Base-by-base conservation (phyloP, 2,888 invertebrate genomes). In the Leucophenga montana region DNA sequence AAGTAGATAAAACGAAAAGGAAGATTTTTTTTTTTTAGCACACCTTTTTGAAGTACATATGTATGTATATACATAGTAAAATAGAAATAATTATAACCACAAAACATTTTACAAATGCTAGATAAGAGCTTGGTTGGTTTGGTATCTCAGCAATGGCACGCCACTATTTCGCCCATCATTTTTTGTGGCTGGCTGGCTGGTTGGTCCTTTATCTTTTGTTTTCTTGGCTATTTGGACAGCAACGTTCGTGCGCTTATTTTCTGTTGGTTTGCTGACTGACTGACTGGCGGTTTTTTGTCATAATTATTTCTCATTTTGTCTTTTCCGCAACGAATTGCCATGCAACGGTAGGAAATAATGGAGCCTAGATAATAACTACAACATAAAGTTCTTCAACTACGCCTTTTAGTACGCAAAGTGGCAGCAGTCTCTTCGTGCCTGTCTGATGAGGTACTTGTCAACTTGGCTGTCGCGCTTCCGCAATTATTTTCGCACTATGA, bases 231-330 rank as follows among this genome's bases (percentile, higher is more conserved):
- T 13, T 61, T 16, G n/a, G 27, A 27, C 27, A 27, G 27, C 2
- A 27, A 27, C 61, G 61, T 61, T 61, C 39, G 61, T 31, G 18
- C 39, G 62, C 62, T 48, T 48, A 64, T 46, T 46, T 64, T 46
- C 46, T 64, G 13, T 22, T 31, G 27, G 4, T 4, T 27, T 2
- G 4, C 27, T 39, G 39, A 8, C 39, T 39, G 39, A 39, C 39
- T 39, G 11, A 8, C 39, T 3, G 75, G 74, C 83, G 81, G 78
- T 83, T n/a, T n/a, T 83, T 82, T 82, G 82, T 78, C 81, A 82
- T 82, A 79, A 82, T 83, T 83, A 82, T 83, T 83, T 82, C 81
- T 77, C 76, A 77, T 77, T 79, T 79, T 77, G 77, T 71, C 72
- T 75, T 64, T 79, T 80, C 78, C 78, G 73, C 75, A 75, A 70